Base-by-base conservation (phyloP, 2,113 vertebrate species). In the Origma solitaria region DNA sequence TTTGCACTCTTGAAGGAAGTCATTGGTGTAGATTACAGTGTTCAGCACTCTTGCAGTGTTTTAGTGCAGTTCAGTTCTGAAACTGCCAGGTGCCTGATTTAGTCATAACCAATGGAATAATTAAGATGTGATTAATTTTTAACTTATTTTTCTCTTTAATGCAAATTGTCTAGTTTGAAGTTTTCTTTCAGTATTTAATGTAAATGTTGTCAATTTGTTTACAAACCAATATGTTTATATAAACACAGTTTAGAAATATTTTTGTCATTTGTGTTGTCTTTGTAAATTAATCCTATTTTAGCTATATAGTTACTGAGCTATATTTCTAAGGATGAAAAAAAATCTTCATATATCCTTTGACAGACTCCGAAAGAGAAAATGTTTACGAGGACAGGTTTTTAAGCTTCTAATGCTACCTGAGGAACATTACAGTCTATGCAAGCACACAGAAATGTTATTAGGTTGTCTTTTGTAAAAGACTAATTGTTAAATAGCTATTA, bases 191-290 rank as follows among this genome's bases (percentile, higher is more conserved):
- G 22, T 91, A 86, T 87, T 83, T 81, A 77, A 82, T 79, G 65
- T 79, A 51, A 81, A 62, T 66, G n/a, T 69, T 94, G 66, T 86
- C 54, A 73, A 86, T 27, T 84, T 91, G 64, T 92, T 92, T 88
- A 95, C 54, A 93, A 94, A 42, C 42, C 22, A n/a, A 35, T 82
- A 92, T 77, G 76, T 96, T 94, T 95, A 66, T 94, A 94, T 95
- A 93, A 96, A 94, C 47, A 86, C 44, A 35, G 11, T 90, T 93
- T n/a, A 60, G 61, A 96, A 88, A 88, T 72, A 66, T 61, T 95
- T 82, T 91, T 94, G 72, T 86, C 38, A 66, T 60, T 92, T 1
- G 11, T 61, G 38, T 92, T 88, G 49, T 90, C 60, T 93, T 86
- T 86, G 28, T 60, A 40, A 64, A 73, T n/a, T 53, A 77, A 77